Conservation (phyloP, 1,140 invertebrate genomes). For the Cherax quadricarinatus region DNA sequence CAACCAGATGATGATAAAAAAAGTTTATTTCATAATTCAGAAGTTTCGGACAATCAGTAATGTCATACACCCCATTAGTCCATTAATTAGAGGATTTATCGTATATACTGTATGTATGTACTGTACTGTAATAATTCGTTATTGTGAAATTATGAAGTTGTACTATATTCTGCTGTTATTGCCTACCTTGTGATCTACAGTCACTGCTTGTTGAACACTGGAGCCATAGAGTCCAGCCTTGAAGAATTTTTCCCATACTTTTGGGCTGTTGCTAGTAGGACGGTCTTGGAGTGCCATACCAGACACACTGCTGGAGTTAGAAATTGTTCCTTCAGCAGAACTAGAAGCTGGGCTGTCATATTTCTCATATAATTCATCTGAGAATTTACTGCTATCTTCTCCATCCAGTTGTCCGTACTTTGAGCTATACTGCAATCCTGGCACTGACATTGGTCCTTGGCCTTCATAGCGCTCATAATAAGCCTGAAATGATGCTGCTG, state of each 20-base stretch:
- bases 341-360: slow-evolving; percentile 56
- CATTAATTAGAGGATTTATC: no score
- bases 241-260: slow-evolving; percentile 56
- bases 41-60: no score
- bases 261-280: slow-evolving; percentile 2
- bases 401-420: slow-evolving; percentile 18
- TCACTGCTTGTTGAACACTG: slow-evolving; percentile 16
- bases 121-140: no score
- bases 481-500: slow-evolving; percentile 36
- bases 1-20: no score
- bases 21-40: no score
- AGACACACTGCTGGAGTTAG: slow-evolving; percentile 40
- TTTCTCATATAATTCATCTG: slow-evolving; percentile 37
- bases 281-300: slow-evolving; percentile 66
- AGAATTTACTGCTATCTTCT: background rate
- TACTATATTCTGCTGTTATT: no score
- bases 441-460: slow-evolving; percentile 32
- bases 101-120: no score
- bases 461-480: slow-evolving; percentile 51
- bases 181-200: background rate
- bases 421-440: slow-evolving; percentile 34
- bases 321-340: background rate
- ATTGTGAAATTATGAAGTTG: no score
- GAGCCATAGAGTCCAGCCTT: slow-evolving; percentile 53
- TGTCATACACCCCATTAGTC: no score